A percentile compares a stretch with the other conserved stretches of the same genome.
phyloP scores from a whole-genome alignment of 2,888 invertebrate species.

The Tupiocoris notatus region DNA sequence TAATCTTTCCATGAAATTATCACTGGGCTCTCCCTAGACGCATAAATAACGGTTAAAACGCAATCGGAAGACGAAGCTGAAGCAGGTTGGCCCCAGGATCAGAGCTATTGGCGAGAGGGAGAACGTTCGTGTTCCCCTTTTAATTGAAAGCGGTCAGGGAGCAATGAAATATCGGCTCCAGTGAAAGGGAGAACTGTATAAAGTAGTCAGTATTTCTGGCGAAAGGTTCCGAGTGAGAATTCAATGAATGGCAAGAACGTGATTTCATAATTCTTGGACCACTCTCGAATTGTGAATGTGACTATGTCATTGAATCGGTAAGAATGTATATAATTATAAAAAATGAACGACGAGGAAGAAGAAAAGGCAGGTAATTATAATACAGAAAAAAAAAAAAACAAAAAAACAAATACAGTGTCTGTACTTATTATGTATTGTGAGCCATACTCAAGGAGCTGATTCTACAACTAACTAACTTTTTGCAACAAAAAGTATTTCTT shows the following conservation, averaged over 20 bases:
- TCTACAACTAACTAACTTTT: too few relatives aligned
- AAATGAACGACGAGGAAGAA: too few relatives aligned
- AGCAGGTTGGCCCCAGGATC: not conserved
- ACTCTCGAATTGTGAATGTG: too few relatives aligned
- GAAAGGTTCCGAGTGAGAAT: not conserved
- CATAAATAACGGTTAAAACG: conserved; percentile 35
- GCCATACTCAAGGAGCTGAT: too few relatives aligned
- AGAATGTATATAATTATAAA: too few relatives aligned
- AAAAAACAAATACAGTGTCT: too few relatives aligned
- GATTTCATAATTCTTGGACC: too few relatives aligned
- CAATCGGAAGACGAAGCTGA: conserved; percentile 16
- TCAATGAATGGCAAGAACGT: not conserved
- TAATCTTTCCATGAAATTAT: conserved; percentile 22
- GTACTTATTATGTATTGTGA: too few relatives aligned
- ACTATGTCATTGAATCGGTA: too few relatives aligned
- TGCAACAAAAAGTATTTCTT: too few relatives aligned
- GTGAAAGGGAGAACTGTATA: not conserved
- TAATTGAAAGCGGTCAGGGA: conserved; percentile 27
- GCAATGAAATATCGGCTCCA: not conserved
- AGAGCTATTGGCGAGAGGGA: conserved; percentile 4
- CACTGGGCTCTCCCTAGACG: not conserved
- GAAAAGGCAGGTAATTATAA: too few relatives aligned
- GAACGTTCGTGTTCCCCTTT: conserved; percentile 10
- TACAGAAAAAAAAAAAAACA: too few relatives aligned
- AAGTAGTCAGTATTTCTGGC: not conserved